A percentile compares a stretch with the other conserved stretches of the same genome.
These are phyloP conservation scores for Saguinus imperator DNA, from an alignment of 2,113 vertebrate genomes.

Conservation along the genomic window DNA sequence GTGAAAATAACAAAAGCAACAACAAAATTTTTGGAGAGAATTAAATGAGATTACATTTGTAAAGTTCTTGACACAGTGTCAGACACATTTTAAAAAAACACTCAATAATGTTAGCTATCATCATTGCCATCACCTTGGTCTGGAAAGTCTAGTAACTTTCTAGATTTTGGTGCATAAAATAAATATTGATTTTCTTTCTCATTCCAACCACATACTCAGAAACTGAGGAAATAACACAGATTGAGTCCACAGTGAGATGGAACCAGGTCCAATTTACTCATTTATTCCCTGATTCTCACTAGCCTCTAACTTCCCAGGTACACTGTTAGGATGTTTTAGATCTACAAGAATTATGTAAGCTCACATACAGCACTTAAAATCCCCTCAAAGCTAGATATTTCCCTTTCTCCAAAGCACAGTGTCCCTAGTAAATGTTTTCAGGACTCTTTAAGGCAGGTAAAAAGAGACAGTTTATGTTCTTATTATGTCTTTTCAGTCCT, in stretches of 20 bases:
- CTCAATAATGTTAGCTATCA: not conserved
- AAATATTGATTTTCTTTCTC: conserved; percentile 37
- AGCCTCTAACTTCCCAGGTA: not conserved
- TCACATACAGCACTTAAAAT: conserved; percentile 13
- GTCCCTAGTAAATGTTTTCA: not conserved
- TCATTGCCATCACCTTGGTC: not conserved
- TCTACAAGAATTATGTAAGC: not conserved
- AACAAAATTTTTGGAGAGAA: conserved; percentile 15
- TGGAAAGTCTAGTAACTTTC: not conserved
- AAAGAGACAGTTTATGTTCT: not conserved
- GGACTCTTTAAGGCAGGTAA: not conserved
- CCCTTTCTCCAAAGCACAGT: not conserved
- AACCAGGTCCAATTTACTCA: not conserved
- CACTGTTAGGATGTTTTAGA: not conserved
- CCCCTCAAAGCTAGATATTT: not conserved
- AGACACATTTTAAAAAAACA: not conserved
- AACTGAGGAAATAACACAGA: conserved; percentile 38
- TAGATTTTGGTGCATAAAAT: not conserved
- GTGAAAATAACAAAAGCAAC: conserved; percentile 19
- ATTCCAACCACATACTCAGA: not conserved
- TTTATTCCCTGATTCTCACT: not conserved
- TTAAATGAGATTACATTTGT: not conserved
- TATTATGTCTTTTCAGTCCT: not conserved
- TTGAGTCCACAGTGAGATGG: not conserved
- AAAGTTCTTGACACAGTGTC: not conserved